Evolutionary conservation across 1,140 invertebrate genomes (phyloP).

Genomic region (Drosophila lowei): DNA sequence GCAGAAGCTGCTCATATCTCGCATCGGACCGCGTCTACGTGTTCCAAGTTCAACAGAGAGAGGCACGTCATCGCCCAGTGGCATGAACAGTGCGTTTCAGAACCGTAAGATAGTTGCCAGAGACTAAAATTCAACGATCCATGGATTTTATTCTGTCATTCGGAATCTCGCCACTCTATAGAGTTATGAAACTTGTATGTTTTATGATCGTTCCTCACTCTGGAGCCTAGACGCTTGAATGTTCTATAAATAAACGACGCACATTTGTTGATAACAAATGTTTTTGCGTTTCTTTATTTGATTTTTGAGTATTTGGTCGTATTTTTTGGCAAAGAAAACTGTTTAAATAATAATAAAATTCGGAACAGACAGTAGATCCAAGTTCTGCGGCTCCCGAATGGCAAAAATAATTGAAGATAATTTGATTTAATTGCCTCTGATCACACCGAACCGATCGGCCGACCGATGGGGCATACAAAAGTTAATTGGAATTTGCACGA

Average conservation of each 20-base stretch:
- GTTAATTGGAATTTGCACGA: slow-evolving; percentile 43
- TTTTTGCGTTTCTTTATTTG: slow-evolving; percentile 34
- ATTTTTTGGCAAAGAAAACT: slow-evolving; percentile 41
- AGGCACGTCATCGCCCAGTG: slow-evolving; percentile 27
- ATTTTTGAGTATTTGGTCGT: slow-evolving; percentile 35
- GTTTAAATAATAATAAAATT: slow-evolving; percentile 21
- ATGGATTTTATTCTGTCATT: too few relatives aligned
- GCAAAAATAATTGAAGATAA: slow-evolving; percentile 27
- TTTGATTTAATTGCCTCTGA: slow-evolving; percentile 52
- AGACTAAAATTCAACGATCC: too few relatives aligned
- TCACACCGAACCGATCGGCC: slow-evolving; percentile 10
- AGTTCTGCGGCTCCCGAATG: not conserved
- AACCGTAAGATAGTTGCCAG: not conserved
- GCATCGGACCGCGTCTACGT: slow-evolving; percentile 23
- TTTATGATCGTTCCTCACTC: slow-evolving; percentile 13
- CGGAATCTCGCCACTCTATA: not conserved
- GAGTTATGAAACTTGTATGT: slow-evolving; percentile 1
- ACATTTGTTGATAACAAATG: slow-evolving; percentile 43
- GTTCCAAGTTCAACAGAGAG: slow-evolving; percentile 32
- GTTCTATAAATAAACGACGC: slow-evolving; percentile 51
- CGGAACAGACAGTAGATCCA: not conserved
- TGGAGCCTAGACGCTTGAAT: slow-evolving; percentile 3
- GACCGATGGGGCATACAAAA: slow-evolving; percentile 18
- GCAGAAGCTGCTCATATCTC: slow-evolving; percentile 7
- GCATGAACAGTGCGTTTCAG: slow-evolving; percentile 21